Conservation (phyloP, 2,888 invertebrate species). For the Caenorhabditis sp. region DNA sequence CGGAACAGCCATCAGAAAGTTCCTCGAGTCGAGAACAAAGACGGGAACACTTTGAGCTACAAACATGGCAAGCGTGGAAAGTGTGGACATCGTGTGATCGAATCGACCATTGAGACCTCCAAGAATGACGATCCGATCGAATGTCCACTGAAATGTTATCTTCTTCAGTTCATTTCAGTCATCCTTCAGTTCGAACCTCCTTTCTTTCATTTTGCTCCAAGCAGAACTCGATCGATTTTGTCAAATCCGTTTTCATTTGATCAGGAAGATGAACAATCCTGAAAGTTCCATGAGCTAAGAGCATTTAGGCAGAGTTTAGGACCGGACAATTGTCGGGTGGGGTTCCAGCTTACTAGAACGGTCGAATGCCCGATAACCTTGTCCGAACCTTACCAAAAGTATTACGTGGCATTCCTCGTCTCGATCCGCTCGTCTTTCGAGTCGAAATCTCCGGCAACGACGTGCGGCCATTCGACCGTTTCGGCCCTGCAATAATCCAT, state of each 20-base stretch:
- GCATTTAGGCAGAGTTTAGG: too few relatives aligned
- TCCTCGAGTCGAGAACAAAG: slow-evolving; percentile 38
- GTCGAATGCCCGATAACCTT: too few relatives aligned
- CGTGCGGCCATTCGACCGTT: slow-evolving; percentile 54
- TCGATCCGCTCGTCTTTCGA: slow-evolving; percentile 44
- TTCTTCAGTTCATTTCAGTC: neutral
- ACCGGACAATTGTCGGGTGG: too few relatives aligned
- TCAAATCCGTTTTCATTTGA: slow-evolving; percentile 56
- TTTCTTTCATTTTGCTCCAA: slow-evolving; percentile 16
- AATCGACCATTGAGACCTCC: slow-evolving; percentile 72
- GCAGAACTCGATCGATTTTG: slow-evolving; percentile 45
- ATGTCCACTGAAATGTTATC: slow-evolving; percentile 25
- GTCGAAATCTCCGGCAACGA: slow-evolving; percentile 73
- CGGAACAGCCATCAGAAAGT: slow-evolving; percentile 47
- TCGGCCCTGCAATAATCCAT: neutral
- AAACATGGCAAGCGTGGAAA: slow-evolving; percentile 63
- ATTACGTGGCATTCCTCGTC: slow-evolving; percentile 35
- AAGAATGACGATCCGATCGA: slow-evolving; percentile 32
- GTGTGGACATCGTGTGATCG: slow-evolving; percentile 73
- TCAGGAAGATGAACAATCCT: slow-evolving; percentile 62
- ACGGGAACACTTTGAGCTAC: neutral
- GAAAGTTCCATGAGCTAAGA: too few relatives aligned
- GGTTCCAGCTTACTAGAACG: too few relatives aligned
- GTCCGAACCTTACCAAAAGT: too few relatives aligned
- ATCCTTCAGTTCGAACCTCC: neutral